These are phyloP conservation scores for Chamaetylas fuelleborni DNA, from an alignment of 2,113 vertebrate genomes.

Conservation along the genomic window DNA sequence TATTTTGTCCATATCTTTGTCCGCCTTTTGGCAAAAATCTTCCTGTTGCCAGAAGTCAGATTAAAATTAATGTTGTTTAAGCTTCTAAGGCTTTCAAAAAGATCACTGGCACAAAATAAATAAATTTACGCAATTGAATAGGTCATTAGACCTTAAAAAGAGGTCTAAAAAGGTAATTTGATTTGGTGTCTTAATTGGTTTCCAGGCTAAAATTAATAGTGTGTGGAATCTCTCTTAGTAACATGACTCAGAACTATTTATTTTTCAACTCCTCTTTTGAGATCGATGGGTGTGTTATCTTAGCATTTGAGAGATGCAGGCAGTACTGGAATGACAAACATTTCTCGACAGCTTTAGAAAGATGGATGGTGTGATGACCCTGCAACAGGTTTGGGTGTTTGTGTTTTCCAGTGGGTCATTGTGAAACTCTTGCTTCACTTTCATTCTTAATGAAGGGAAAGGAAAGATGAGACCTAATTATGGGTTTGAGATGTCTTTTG, in stretches of 20 bases:
- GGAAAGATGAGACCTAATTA: constrained; percentile 6
- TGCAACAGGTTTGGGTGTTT: constrained; percentile 45
- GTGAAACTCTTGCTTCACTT: not conserved
- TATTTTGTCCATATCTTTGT: not conserved
- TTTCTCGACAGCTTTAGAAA: constrained; percentile 64
- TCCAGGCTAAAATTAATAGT: constrained; percentile 65
- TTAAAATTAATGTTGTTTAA: not conserved
- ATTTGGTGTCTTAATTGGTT: constrained; percentile 71
- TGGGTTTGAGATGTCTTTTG: not conserved
- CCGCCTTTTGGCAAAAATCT: not conserved
- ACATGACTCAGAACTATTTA: constrained; percentile 36
- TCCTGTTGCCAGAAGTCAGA: not conserved
- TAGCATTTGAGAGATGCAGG: constrained; percentile 49
- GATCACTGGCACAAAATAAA: constrained; percentile 24
- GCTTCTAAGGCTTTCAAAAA: not conserved
- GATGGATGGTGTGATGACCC: constrained; percentile 60
- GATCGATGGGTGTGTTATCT: constrained; percentile 69
- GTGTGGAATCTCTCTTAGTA: constrained; percentile 62
- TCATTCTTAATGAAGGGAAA: not conserved
- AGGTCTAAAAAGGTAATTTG: not conserved
- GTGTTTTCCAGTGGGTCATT: constrained; percentile 24
- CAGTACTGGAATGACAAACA: constrained; percentile 67
- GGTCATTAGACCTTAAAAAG: constrained; percentile 32
- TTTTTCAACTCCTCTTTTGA: constrained; percentile 64
- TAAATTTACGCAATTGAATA: not conserved